Evolutionary conservation across 2,888 invertebrate species (phyloP), one percentile per base, ranked within the genome.

Genomic region (Eupithecia centaureata): DNA sequence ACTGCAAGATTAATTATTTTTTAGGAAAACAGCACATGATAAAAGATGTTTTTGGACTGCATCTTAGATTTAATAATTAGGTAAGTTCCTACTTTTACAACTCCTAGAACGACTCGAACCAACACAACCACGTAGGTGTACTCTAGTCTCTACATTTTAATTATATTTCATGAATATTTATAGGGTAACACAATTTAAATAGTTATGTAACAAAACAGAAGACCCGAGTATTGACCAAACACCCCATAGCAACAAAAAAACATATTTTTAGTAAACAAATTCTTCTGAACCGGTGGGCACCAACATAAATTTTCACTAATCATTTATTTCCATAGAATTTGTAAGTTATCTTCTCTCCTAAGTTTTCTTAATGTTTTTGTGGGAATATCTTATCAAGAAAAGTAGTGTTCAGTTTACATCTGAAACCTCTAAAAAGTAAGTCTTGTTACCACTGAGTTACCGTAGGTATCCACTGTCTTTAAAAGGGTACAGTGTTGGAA

Each of bases 201-300:
- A 70, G 42, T 75, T 75, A 67, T 62, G 65, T 73, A 73, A 75
- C 58, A 63, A 54, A 42, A 60, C n/a, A 30, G 5, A 57, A 47
- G 8, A 3, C 18, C 38, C 30, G 3, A 54, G 66, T 63, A 76
- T 77, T 66, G 77, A 77, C 68, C 75, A 75, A 76, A 76, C 72
- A 57, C 12, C 8, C 12, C 61, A 33, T 30, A 25, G 35, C 61
- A 38, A 63, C 66, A 56, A 60, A 65, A 65, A 60, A 25, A 27
- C 0, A 25, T 51, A 18, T 42, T 62, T 68, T 63, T 52, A 25
- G 59, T 51, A 69, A 66, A 57, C 51, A 65, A 68, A 59, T 38
- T 54, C 13, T 32, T 52, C 22, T 35, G 42, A 33, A 12, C 13
- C 13, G 22, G 8, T 61, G 10, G 27, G 15, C 30, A 10, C 8